These are phyloP conservation scores for Caretta caretta DNA, from an alignment of 2,113 vertebrate genomes.

Conservation along the genomic window DNA sequence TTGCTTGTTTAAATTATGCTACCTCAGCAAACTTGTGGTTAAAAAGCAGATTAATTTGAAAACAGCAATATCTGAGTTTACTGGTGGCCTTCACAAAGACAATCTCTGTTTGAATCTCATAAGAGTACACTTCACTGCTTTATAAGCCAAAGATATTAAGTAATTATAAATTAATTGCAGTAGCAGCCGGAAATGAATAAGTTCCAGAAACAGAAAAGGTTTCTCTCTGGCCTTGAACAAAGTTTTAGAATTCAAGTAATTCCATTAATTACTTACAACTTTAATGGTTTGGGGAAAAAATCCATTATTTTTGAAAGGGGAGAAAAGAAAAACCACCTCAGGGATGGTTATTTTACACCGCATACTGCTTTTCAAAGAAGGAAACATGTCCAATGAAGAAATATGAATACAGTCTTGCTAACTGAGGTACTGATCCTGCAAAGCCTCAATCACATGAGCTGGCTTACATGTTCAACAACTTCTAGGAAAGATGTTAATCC, in stretches of 20 bases:
- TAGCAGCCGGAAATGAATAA: neutral
- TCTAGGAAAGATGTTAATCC: neutral
- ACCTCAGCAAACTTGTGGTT: neutral
- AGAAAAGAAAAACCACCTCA: neutral
- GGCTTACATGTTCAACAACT: neutral
- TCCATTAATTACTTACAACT: neutral
- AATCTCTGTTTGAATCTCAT: neutral
- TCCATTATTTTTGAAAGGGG: neutral
- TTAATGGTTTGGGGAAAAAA: neutral
- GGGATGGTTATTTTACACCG: neutral
- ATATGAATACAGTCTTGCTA: neutral
- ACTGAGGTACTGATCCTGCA: neutral
- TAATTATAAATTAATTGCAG: neutral
- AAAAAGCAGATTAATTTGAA: conserved; percentile 16
- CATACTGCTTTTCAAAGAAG: neutral
- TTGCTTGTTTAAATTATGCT: conserved; percentile 11
- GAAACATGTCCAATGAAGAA: neutral
- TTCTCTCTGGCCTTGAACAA: neutral
- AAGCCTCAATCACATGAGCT: neutral
- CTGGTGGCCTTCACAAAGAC: neutral
- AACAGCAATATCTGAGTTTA: neutral
- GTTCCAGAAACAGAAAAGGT: neutral
- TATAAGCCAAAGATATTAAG: neutral
- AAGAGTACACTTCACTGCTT: neutral
- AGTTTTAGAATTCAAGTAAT: neutral